phyloP scores from a whole-genome alignment of 2,113 vertebrate species.

The Brachypodius melanocephalos region DNA sequence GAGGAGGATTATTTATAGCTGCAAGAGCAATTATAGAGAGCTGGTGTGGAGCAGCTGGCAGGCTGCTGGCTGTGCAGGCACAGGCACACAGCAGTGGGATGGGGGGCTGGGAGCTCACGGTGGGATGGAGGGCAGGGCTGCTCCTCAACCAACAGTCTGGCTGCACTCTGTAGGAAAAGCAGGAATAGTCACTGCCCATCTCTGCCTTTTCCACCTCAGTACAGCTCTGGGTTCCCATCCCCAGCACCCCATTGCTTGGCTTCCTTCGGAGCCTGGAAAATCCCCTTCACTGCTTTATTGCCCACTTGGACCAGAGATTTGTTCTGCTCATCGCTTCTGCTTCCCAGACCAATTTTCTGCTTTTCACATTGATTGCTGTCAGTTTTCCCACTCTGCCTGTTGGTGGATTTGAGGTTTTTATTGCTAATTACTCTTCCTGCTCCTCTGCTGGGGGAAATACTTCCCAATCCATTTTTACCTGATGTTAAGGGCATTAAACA shows the following conservation, averaged over 20 bases:
- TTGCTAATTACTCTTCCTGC: not conserved
- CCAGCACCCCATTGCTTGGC: rapidly evolving
- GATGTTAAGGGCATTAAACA: not conserved
- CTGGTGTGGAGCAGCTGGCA: not conserved
- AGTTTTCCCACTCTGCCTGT: not conserved
- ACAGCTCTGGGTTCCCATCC: not conserved
- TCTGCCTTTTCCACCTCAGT: not conserved
- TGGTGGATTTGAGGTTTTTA: not conserved
- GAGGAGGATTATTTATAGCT: constrained; percentile 8
- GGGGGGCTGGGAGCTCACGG: not conserved
- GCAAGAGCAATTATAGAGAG: not conserved
- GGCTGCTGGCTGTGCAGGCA: not conserved
- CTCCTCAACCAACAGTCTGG: not conserved
- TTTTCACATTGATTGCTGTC: not conserved
- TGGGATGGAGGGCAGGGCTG: not conserved
- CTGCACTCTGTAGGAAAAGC: rapidly evolving
- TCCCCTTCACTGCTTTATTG: not conserved
- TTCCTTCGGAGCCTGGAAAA: not conserved
- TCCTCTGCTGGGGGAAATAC: not conserved
- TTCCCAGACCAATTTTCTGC: not conserved
- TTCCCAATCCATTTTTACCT: not conserved
- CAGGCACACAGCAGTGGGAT: not conserved
- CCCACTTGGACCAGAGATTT: not conserved
- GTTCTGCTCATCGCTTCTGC: not conserved
- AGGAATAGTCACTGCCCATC: not conserved